Conservation (phyloP, 2,113 vertebrate species). For the Cinclus mexicanus region DNA sequence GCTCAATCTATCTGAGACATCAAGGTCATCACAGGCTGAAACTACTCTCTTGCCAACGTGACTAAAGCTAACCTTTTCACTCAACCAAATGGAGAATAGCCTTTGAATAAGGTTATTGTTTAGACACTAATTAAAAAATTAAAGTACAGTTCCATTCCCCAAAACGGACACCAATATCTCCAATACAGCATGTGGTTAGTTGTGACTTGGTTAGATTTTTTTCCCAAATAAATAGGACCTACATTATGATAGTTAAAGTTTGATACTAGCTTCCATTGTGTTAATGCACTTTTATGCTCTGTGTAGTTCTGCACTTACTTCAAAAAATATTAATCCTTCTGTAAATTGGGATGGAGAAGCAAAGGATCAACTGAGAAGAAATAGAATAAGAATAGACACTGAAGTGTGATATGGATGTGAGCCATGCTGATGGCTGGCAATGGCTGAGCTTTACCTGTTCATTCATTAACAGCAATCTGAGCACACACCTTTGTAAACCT, state of each 20-base stretch:
- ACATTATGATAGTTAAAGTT: not conserved
- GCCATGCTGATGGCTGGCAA: not conserved
- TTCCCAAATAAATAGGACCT: not conserved
- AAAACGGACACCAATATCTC: not conserved
- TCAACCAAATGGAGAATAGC: not conserved
- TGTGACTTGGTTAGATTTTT: not conserved
- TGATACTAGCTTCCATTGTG: not conserved
- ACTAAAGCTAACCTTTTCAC: not conserved
- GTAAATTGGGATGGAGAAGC: not conserved
- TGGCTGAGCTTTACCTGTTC: not conserved
- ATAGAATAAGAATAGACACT: not conserved
- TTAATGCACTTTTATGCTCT: not conserved
- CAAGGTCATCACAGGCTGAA: not conserved
- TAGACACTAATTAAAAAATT: not conserved
- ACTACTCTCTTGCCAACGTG: not conserved
- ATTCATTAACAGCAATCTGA: not conserved
- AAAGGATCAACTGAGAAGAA: not conserved
- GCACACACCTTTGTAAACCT: not conserved
- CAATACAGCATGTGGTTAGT: not conserved
- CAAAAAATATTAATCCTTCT: not conserved
- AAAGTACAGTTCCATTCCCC: not conserved
- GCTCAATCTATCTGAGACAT: not conserved
- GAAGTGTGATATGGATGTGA: not conserved
- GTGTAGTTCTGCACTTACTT: not conserved
- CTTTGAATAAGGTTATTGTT: not conserved